Evolutionary conservation across 2,888 invertebrate species (phyloP).

Genomic region (Drosophila lutescens): DNA sequence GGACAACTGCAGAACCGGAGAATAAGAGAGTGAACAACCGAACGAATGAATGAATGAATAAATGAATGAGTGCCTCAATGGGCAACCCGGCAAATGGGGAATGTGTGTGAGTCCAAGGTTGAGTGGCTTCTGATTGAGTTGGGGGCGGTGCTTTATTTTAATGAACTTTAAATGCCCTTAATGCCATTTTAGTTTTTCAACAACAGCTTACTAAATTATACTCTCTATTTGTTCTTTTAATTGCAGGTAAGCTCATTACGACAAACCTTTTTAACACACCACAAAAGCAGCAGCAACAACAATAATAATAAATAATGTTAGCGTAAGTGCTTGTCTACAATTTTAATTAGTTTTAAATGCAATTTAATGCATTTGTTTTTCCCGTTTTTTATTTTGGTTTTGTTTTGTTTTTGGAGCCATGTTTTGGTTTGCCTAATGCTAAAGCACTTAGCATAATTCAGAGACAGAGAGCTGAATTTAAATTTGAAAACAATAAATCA

Average conservation of each 20-base stretch:
- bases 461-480: conserved; percentile 48
- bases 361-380: conserved; percentile 51
- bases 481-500: conserved; percentile 71
- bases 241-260: conserved; percentile 74
- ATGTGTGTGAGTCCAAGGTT: conserved; percentile 21
- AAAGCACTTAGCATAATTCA: conserved; percentile 57
- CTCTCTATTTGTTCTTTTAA: conserved; percentile 68
- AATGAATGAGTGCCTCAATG: conserved; percentile 22
- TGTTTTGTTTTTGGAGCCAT: conserved; percentile 22
- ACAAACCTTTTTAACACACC: conserved; percentile 42
- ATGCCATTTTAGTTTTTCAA: neutral
- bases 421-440: conserved; percentile 48
- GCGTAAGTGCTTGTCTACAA: conserved; percentile 72
- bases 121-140: conserved; percentile 24
- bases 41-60: conserved; percentile 4
- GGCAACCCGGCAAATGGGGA: neutral
- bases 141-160: conserved; percentile 4
- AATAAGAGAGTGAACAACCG: neutral
- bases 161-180: neutral
- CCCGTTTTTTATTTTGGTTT: neutral
- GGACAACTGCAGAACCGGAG: conserved; percentile 37
- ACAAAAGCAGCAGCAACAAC: conserved; percentile 30
- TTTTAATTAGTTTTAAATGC: conserved; percentile 74
- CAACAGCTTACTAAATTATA: conserved; percentile 18
- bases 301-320: conserved; percentile 43